Evolutionary conservation across 2,113 vertebrate genomes (phyloP).

Genomic region (Oceanodroma tethys): DNA sequence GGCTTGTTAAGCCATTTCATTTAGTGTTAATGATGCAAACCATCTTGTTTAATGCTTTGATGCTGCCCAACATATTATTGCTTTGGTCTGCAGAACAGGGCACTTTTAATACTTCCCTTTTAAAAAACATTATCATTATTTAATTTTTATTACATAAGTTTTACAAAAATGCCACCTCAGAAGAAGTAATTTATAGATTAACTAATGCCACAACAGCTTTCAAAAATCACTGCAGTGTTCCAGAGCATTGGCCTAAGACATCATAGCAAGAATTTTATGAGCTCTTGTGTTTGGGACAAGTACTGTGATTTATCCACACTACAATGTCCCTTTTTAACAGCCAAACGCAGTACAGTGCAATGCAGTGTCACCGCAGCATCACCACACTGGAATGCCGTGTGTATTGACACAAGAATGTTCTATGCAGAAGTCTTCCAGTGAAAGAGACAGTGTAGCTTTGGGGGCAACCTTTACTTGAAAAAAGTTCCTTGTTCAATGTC

Average conservation of each 20-base stretch:
- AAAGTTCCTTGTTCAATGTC: not conserved
- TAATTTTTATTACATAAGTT: slow-evolving; percentile 34
- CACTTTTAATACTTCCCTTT: slow-evolving; percentile 10
- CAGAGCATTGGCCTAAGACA: slow-evolving; percentile 2
- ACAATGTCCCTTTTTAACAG: not conserved
- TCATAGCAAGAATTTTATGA: not conserved
- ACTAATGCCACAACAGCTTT: slow-evolving; percentile 7
- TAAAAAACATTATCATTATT: slow-evolving; percentile 38
- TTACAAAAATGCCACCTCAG: not conserved
- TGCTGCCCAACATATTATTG: slow-evolving; percentile 23
- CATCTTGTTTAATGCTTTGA: slow-evolving; percentile 52
- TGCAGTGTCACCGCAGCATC: not conserved
- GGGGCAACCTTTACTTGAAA: not conserved
- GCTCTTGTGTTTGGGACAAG: not conserved
- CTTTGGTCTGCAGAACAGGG: not conserved
- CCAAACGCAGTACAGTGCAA: not conserved
- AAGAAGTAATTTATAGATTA: slow-evolving; percentile 14
- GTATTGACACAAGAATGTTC: not conserved
- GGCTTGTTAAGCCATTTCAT: slow-evolving; percentile 47
- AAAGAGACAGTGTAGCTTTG: not conserved
- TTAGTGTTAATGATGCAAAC: slow-evolving; percentile 57
- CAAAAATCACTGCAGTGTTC: slow-evolving; percentile 17
- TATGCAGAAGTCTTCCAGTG: not conserved
- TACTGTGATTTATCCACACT: not conserved
- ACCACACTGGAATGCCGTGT: not conserved